Percentiles rank a stretch among this genome's conserved stretches.
These are phyloP conservation scores for Sphaerophoria rueppellii DNA, from an alignment of 2,888 invertebrate genomes.

Conservation along the genomic window DNA sequence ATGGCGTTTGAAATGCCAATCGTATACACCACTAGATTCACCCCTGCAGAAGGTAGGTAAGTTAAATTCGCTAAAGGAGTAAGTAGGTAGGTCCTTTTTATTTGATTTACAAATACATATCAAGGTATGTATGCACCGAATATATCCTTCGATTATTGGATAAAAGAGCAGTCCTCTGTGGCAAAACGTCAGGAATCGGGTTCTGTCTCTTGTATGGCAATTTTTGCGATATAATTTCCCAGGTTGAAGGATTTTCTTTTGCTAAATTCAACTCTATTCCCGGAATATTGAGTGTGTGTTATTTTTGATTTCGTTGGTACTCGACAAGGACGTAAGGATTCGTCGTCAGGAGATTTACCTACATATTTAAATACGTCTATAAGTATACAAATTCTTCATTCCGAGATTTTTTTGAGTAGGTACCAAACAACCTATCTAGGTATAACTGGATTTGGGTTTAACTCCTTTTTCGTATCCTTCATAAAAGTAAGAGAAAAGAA, in stretches of 20 bases:
- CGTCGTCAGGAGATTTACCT: neutral
- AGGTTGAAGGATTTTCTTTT: conserved; percentile 70
- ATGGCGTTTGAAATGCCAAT: conserved; percentile 61
- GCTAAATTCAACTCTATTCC: conserved; percentile 53
- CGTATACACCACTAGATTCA: conserved; percentile 32
- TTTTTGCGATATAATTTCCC: conserved; percentile 70
- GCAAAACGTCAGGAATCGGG: conserved; percentile 19
- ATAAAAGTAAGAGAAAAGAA: neutral
- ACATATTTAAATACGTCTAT: neutral
- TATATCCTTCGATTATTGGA: conserved; percentile 69
- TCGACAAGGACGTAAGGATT: conserved; percentile 9
- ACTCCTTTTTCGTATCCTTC: conserved; percentile 51
- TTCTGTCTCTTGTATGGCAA: conserved; percentile 42
- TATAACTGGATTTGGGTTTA: conserved; percentile 42
- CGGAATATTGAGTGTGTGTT: conserved; percentile 59
- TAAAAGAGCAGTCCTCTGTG: conserved; percentile 29
- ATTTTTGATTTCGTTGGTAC: conserved; percentile 45
- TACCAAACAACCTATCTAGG: neutral
- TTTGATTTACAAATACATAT: conserved; percentile 66
- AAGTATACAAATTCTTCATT: conserved; percentile 2
- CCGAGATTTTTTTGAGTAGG: conserved; percentile 5
- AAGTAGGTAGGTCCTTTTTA: conserved; percentile 24
- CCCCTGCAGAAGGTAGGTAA: conserved; percentile 30
- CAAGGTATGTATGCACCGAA: too few species aligned
- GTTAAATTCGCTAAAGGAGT: conserved; percentile 2